Evolutionary conservation across 2,888 invertebrate species (phyloP), one percentile per base, ranked within the genome.

Genomic region (Nowickia ferox): DNA sequence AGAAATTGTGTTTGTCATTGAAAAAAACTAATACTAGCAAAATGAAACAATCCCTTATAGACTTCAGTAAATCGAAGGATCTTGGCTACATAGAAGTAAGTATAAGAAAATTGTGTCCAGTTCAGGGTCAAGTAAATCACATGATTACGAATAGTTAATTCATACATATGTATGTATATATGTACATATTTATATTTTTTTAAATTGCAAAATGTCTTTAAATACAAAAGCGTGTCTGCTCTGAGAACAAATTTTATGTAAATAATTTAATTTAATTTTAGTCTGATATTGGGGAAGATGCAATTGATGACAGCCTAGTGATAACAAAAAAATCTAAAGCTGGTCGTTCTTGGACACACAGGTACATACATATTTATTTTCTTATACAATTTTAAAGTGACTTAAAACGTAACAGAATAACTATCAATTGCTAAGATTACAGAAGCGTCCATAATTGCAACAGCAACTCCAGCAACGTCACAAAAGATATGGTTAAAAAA

Each of bases 291-390:
- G 87, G 87, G 69, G 91, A 90, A 8, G 91, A 91, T 15, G 78
- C 89, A 5, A 90, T 92, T 40, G 89, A 88, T 46, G 89, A 89
- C 3, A 92, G 92, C 79, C 92, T 93, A 79, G 88, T 78, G 38
- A 87, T 9, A 82, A 87, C 8, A 38, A 88, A 0, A 88, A 88
- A 44, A 75, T 84, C 89, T 0, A 90, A 88, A 22, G 83, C 88
- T 17, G 87, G 88, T 0, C 88, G 88, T 6, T 89, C 89, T 0
- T 87, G 89, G 75, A 38, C 89, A 10, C 87, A 89, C 5, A 89
- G 90, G 91, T 90, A 89, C 15, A 74, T 66, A n/a, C n/a, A n/a
- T n/a, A n/a, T n/a, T n/a, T n/a, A 30, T n/a, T 30, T 57, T 30
- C 4, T 30, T 53, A 77, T 53, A 9, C 19, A 15, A 44, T 48